Evolutionary conservation across 2,797 vertebrate genomes (phyloP), one percentile per base, ranked within the genome.

Genomic region (Xerus rutilus): DNA sequence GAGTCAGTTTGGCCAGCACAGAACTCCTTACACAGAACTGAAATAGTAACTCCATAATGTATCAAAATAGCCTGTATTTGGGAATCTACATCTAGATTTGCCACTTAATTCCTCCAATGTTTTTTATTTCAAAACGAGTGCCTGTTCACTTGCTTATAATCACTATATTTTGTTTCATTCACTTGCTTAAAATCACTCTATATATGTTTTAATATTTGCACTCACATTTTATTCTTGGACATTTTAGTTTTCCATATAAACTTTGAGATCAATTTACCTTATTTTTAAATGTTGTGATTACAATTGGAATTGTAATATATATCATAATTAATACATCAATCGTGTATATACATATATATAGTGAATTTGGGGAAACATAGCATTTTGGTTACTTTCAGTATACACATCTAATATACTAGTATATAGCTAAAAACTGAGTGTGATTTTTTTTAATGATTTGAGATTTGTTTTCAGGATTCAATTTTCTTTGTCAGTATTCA

Each of bases 341-440:
- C 78, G 65, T 52, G 64, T 0, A 67, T 45, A 28, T 69, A 28
- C 6, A 91, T 35, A 20, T 7, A 52, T 67, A 28, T 39, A 59
- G 30, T 47, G 43, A 76, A 64, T 43, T 76, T 88, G 1, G 47
- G 25, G 69, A 74, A 49, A 69, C 54, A 4, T 62, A 85, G 67
- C 52, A 79, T 77, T 93, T 93, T 83, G 35, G 32, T 83, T 91
- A 83, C 47, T 70, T 81, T 89, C 47, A 72, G 4, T 45, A 73
- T 77, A 32, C 21, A 93, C 11, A 76, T 7, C 20, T 86, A 72
- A 89, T 69, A 88, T 49, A 5, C 74, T 49, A 85, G 35, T 76
- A 52, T 28, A 72, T 52, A 76, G 21, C 10, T 72, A 77, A 28
- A 39, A 79, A 96, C 30, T 32, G 69, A 78, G 67, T 30, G 20